These are phyloP conservation scores for Montipora sp. DNA, from an alignment of 64 coral and sea anemone genomes.

Conservation along the genomic window DNA sequence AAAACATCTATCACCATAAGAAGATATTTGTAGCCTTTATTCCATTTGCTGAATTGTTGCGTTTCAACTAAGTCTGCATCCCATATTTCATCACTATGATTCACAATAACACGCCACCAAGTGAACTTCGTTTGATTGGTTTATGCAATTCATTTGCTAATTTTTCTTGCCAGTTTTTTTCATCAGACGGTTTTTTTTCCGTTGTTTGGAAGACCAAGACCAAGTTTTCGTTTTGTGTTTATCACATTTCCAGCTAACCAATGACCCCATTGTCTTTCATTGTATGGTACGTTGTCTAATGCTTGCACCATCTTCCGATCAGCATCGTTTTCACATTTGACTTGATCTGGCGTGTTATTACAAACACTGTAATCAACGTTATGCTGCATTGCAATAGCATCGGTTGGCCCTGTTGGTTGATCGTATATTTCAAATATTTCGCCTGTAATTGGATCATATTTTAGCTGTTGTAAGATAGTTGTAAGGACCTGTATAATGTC, in stretches of 20 bases:
- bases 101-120: not conserved
- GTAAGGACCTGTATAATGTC: not conserved
- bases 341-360: not conserved
- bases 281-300: not conserved
- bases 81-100: not conserved
- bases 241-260: not conserved
- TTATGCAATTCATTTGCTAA: no score
- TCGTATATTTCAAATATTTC: no score
- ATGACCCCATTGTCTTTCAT: not conserved
- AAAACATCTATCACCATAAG: no score
- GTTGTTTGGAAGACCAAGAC: not conserved
- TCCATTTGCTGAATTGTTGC: slow-evolving; percentile 12
- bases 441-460: no score
- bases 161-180: not conserved
- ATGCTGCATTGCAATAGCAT: slow-evolving; percentile 10
- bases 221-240: slow-evolving; percentile 23
- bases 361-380: slow-evolving; percentile 22
- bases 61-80: not conserved
- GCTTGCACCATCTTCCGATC: slow-evolving; percentile 35
- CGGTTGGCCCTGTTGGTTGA: not conserved
- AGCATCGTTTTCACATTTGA: slow-evolving; percentile 4
- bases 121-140: not conserved
- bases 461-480: slow-evolving; percentile 3
- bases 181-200: not conserved
- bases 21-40: no score